phyloP scores from a whole-genome alignment of 1,140 invertebrate species.

The Pseudomyrmex gracilis region DNA sequence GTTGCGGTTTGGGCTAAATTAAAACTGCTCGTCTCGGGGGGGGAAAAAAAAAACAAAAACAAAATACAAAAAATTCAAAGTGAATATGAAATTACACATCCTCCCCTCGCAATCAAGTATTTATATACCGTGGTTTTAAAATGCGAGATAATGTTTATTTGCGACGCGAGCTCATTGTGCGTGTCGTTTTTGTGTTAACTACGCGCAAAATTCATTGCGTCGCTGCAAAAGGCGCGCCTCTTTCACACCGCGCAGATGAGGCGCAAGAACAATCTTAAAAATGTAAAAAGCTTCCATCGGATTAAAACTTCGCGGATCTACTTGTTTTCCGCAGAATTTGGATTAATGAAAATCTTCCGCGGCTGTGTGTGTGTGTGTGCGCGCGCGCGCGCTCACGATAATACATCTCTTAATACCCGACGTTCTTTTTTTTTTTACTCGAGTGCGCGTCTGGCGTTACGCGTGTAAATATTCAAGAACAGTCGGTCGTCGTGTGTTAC shows the following conservation, averaged over 20 bases:
- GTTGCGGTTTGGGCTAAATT: conserved; percentile 20
- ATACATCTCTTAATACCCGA: neutral
- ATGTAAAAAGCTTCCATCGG: neutral
- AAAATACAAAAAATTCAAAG: conserved; percentile 17
- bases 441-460: neutral
- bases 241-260: too few species aligned
- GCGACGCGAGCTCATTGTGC: too few species aligned
- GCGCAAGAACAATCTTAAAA: conserved; percentile 14
- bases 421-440: conserved; percentile 37
- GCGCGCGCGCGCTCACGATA: neutral
- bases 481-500: neutral
- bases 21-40: neutral
- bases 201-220: too few species aligned
- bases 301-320: neutral
- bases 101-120: neutral
- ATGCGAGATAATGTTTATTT: conserved; percentile 22
- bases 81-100: conserved; percentile 29
- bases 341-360: conserved; percentile 39
- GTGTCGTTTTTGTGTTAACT: too few species aligned
- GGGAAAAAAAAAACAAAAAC: neutral
- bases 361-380: neutral
- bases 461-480: conserved; percentile 10
- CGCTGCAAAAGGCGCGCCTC: too few species aligned
- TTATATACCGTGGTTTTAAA: conserved; percentile 10
- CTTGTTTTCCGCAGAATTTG: neutral